Conservation (phyloP, 2,113 vertebrate genomes). For the Dunckerocampus dactyliophorus region DNA sequence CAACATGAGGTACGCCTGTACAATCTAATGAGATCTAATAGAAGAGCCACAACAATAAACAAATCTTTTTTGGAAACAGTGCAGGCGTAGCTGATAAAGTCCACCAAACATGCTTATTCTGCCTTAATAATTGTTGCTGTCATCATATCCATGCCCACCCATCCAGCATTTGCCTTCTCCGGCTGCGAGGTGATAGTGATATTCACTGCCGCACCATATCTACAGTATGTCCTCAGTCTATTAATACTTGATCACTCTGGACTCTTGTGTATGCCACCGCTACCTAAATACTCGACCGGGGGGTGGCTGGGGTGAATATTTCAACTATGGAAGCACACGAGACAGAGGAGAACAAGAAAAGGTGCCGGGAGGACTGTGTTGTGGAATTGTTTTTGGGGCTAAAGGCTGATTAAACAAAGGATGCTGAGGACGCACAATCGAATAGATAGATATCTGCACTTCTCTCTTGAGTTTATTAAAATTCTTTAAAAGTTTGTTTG, state of each 20-base stretch:
- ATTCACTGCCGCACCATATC: not conserved
- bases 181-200: not conserved
- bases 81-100: not conserved
- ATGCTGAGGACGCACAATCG: constrained; percentile 21
- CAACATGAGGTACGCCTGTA: not conserved
- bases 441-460: not conserved
- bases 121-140: not conserved
- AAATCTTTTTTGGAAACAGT: no score
- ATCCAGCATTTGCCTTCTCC: not conserved
- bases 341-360: not conserved
- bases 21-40: not conserved
- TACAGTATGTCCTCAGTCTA: not conserved
- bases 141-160: not conserved
- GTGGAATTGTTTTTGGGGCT: not conserved
- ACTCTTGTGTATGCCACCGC: not conserved
- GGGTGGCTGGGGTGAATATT: not conserved
- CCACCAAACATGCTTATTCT: not conserved
- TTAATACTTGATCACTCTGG: not conserved
- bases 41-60: not conserved
- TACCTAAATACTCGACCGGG: not conserved
- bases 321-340: not conserved
- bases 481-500: no score
- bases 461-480: no score
- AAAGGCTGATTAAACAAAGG: constrained; percentile 15
- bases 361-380: not conserved